A percentile compares a stretch with the other conserved stretches of the same genome.
These are phyloP conservation scores for Opisthograptis luteolata DNA, from an alignment of 2,888 invertebrate genomes.

Conservation along the genomic window DNA sequence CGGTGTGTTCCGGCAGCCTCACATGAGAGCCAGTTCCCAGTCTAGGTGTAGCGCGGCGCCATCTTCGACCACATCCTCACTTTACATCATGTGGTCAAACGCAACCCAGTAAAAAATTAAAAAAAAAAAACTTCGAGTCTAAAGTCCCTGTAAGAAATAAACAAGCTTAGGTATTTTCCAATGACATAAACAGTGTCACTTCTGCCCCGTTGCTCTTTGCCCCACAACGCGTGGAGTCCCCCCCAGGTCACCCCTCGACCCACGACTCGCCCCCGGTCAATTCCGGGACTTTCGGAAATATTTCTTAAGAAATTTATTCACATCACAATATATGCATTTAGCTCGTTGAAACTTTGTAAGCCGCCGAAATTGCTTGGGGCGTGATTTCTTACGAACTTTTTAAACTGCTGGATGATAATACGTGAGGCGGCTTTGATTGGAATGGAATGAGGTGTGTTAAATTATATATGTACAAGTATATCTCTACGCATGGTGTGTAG, in stretches of 20 bases:
- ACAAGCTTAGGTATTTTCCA: background rate
- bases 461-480: conserved; percentile 1
- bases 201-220: conserved; percentile 7
- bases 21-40: no score
- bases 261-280: conserved; percentile 52
- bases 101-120: no score
- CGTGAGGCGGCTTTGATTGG: conserved; percentile 28
- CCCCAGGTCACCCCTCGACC: conserved; percentile 46
- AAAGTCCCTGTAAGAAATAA: no score
- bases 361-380: conserved; percentile 45
- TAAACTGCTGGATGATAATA: conserved; percentile 33
- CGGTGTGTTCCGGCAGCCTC: no score
- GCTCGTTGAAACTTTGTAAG: conserved; percentile 43
- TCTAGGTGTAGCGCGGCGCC: no score
- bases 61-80: no score
- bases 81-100: no score
- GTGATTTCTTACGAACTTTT: conserved; percentile 41
- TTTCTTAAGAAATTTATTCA: conserved; percentile 51
- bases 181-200: background rate
- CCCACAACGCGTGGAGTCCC: conserved; percentile 10
- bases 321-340: conserved; percentile 38
- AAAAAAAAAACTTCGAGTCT: no score
- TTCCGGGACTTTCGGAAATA: conserved; percentile 52
- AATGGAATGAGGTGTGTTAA: conserved; percentile 31
- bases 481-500: no score